Evolutionary conservation across 2,113 vertebrate genomes (phyloP).

Genomic region (Artemisiospiza belli): DNA sequence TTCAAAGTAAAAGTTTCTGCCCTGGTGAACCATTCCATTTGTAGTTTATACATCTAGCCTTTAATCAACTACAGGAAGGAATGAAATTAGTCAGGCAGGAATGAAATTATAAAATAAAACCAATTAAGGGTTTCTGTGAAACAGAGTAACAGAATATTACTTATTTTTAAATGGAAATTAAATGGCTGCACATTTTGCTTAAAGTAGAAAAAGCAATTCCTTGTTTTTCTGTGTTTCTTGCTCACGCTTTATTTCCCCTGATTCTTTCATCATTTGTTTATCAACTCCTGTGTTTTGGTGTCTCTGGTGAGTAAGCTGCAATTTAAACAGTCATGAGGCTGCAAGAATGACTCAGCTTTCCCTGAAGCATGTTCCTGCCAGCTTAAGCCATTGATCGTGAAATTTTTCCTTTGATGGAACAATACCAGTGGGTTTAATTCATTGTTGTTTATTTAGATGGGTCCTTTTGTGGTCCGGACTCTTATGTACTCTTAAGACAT

Average conservation of each 20-base stretch:
- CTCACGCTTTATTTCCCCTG: background rate
- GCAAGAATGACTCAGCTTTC: constrained; percentile 54
- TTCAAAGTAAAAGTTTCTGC: background rate
- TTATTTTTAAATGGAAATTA: background rate
- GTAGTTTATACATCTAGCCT: background rate
- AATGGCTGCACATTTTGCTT: background rate
- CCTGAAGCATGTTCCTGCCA: background rate
- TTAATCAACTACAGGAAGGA: background rate
- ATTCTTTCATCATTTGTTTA: constrained; percentile 12
- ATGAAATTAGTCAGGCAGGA: background rate
- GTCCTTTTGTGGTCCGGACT: background rate
- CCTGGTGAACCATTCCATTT: background rate
- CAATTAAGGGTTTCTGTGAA: background rate
- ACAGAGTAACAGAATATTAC: background rate
- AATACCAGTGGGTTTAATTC: background rate
- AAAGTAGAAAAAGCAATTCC: background rate
- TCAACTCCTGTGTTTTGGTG: background rate
- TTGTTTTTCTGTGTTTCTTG: background rate
- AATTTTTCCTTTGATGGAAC: constrained; percentile 39
- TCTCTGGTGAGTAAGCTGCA: constrained; percentile 33
- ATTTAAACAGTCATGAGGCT: background rate
- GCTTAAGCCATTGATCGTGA: background rate
- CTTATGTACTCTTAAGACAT: background rate
- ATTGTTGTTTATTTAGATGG: constrained; percentile 11
- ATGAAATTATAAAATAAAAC: background rate